Evolutionary conservation across 37 sponge, comb jelly and placozoan genomes (phyloP).

Genomic region (Geodia barretti): DNA sequence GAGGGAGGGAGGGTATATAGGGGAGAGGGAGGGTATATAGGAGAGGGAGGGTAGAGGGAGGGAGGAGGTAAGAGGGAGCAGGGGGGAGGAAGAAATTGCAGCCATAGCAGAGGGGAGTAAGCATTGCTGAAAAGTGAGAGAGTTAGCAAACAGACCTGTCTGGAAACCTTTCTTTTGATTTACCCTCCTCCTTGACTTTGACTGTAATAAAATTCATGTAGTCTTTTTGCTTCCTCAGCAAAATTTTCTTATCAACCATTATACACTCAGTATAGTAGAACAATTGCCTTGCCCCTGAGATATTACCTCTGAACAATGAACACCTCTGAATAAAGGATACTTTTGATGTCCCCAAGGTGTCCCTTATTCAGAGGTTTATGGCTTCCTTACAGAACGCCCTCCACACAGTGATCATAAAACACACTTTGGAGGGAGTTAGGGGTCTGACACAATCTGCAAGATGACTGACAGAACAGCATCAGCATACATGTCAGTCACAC

Average conservation of each 20-base stretch:
- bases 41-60: neutral
- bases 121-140: no score
- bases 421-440: constrained; percentile 5
- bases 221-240: no score
- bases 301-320: no score
- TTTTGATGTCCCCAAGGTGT: neutral
- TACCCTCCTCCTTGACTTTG: constrained; percentile 1
- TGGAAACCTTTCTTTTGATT: constrained; percentile 42
- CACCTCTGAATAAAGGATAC: neutral
- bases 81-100: no score
- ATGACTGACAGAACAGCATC: constrained; percentile 94
- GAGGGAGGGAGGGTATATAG: constrained; percentile 8
- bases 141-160: no score
- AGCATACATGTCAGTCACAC: constrained; percentile 95
- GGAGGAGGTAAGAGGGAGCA: no score
- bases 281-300: no score
- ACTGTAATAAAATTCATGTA: no score
- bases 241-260: no score
- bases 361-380: neutral
- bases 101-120: no score
- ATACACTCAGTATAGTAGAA: no score
- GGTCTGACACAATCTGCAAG: constrained; percentile 60
- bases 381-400: neutral
- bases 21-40: neutral
- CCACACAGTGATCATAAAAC: neutral